Evolutionary conservation across 2,113 vertebrate species (phyloP).

Genomic region (Aphyosemion australe): DNA sequence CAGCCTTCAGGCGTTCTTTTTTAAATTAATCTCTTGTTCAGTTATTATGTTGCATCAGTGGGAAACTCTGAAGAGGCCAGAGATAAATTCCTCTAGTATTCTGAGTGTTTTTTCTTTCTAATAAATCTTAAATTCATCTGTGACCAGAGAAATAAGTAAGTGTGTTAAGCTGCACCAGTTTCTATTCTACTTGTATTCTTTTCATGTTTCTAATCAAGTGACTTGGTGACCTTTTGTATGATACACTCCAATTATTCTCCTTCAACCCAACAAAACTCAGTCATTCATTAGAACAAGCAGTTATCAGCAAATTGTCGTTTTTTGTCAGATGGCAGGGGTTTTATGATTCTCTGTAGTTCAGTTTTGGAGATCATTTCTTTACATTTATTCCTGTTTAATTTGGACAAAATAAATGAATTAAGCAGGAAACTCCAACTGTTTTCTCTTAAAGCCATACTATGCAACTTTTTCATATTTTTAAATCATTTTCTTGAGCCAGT

Average conservation of each 20-base stretch:
- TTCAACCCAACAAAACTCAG: conserved; percentile 5
- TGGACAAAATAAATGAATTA: too few relatives aligned
- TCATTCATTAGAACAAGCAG: conserved; percentile 21
- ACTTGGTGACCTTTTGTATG: conserved; percentile 56
- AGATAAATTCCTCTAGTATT: conserved; percentile 4
- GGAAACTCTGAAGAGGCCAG: conserved; percentile 14
- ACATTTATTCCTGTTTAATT: too few relatives aligned
- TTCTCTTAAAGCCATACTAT: too few relatives aligned
- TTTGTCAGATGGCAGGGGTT: too few relatives aligned
- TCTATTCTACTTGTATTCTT: conserved; percentile 49
- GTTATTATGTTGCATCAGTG: conserved; percentile 7
- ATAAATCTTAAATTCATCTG: conserved; percentile 42
- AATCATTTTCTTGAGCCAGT: too few relatives aligned
- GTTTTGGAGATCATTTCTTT: too few relatives aligned
- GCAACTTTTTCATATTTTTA: too few relatives aligned
- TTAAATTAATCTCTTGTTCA: conserved; percentile 18
- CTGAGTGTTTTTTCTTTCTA: conserved; percentile 4
- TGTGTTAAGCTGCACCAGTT: conserved; percentile 18
- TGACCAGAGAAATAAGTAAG: conserved; percentile 6
- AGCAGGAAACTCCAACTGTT: too few relatives aligned
- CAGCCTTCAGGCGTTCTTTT: conserved; percentile 19
- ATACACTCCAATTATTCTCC: conserved; percentile 20
- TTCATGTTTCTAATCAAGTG: conserved; percentile 55
- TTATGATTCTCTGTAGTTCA: too few relatives aligned
- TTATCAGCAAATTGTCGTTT: not conserved